A percentile compares a stretch with the other conserved stretches of the same genome.
Conservation (phyloP, 2,797 vertebrate species). For the Cygnus olor region DNA sequence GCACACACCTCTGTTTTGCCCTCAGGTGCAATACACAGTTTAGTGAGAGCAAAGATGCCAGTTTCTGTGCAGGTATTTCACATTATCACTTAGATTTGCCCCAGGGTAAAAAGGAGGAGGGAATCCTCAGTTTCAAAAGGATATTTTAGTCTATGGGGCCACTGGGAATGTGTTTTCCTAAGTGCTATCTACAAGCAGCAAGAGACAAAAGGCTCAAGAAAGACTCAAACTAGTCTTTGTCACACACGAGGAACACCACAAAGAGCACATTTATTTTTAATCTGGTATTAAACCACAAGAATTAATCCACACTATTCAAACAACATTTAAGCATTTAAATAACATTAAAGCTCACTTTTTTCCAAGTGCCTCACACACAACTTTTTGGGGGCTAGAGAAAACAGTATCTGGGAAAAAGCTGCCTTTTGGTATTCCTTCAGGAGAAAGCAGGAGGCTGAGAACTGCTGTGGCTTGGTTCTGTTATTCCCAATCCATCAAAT, state of each 20-base stretch:
- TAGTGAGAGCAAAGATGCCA: slow-evolving; percentile 44
- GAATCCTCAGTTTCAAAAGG: slow-evolving; percentile 54
- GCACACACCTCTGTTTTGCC: slow-evolving; percentile 55
- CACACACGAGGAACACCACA: not conserved
- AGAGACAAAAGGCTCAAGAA: slow-evolving; percentile 38
- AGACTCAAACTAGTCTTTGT: not conserved
- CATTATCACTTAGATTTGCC: slow-evolving; percentile 55
- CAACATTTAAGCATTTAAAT: slow-evolving; percentile 24
- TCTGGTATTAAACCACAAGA: slow-evolving; percentile 55
- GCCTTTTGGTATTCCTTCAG: not conserved
- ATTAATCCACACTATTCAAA: slow-evolving; percentile 48
- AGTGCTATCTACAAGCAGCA: not conserved
- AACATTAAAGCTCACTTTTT: slow-evolving; percentile 1
- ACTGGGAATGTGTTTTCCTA: slow-evolving; percentile 38
- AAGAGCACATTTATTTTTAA: slow-evolving; percentile 60
- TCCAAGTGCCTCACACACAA: not conserved
- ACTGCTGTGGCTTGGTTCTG: not conserved
- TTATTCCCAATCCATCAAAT: not conserved
- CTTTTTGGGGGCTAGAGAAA: not conserved
- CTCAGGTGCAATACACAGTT: not conserved
- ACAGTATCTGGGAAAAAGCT: not conserved
- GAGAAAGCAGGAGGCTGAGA: not conserved
- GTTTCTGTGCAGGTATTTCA: slow-evolving; percentile 52
- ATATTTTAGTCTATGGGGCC: slow-evolving; percentile 37
- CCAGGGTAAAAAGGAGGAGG: slow-evolving; percentile 45